Evolutionary conservation across 2,113 vertebrate genomes (phyloP).

Genomic region (Morone chrysops): DNA sequence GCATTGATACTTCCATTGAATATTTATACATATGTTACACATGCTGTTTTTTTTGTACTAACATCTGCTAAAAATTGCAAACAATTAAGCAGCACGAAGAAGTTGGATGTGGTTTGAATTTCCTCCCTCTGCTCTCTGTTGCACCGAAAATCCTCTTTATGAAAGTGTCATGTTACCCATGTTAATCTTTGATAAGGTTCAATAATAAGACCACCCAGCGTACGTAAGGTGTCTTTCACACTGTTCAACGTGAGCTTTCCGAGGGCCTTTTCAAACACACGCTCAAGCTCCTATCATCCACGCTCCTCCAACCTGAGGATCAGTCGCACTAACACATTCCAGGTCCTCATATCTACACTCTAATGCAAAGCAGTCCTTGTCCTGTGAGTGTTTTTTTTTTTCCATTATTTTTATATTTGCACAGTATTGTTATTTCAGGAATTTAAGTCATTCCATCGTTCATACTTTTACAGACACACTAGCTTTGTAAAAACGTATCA

Average conservation of each 20-base stretch:
- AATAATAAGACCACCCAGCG: constrained; percentile 71
- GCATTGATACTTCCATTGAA: neutral
- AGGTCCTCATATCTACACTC: constrained; percentile 38
- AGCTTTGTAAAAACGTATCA: neutral
- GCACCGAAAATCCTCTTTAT: constrained; percentile 34
- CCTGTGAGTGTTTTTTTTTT: constrained; percentile 7
- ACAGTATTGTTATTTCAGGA: constrained; percentile 45
- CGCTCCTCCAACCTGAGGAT: constrained; percentile 40
- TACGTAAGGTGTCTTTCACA: neutral
- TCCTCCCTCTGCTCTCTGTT: neutral
- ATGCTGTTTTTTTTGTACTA: neutral
- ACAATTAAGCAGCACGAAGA: neutral
- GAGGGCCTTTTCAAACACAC: constrained; percentile 19
- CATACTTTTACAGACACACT: neutral
- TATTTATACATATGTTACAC: constrained; percentile 1
- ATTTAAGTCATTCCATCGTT: constrained; percentile 5
- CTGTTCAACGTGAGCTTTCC: constrained; percentile 12
- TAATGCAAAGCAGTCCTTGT: constrained; percentile 61
- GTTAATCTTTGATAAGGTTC: constrained; percentile 66
- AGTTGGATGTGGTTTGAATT: constrained; percentile 16
- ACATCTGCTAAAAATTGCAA: constrained; percentile 17
- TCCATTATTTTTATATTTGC: constrained; percentile 26
- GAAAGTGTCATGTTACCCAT: constrained; percentile 46
- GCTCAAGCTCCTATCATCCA: constrained; percentile 33
- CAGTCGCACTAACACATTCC: constrained; percentile 38